Conservation (phyloP, 2,888 invertebrate genomes). For the Mythimna impura region DNA sequence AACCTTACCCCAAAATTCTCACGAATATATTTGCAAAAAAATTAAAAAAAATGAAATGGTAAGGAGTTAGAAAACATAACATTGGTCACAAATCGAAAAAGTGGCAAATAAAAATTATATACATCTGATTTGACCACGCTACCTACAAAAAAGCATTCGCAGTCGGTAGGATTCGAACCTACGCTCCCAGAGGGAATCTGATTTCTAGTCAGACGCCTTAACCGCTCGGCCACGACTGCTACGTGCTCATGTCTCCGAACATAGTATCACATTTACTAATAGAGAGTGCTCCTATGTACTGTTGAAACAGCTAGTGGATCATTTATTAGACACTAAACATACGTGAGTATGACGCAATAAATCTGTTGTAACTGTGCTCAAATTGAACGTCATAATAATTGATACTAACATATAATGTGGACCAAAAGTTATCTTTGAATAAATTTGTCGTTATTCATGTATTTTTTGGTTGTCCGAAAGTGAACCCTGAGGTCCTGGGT, state of each 20-base stretch:
- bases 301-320: conserved; percentile 9
- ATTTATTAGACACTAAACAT: neutral
- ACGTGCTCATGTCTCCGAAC: fast-evolving
- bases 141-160: conserved; percentile 80
- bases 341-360: neutral
- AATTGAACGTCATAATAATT: neutral
- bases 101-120: no score
- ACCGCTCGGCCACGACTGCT: conserved; percentile 96
- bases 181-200: conserved; percentile 97
- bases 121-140: no score
- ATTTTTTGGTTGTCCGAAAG: no score
- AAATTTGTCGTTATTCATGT: no score
- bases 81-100: no score
- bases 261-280: neutral
- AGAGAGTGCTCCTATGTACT: conserved; percentile 9
- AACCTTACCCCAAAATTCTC: no score
- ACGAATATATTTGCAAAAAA: no score
- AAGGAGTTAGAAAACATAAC: no score
- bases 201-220: conserved; percentile 97
- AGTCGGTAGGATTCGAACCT: conserved; percentile 97
- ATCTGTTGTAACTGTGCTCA: neutral
- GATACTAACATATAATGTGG: no score
- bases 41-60: no score
- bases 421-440: no score
- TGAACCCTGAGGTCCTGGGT: no score